Conservation (phyloP, 1,140 invertebrate species). For the Atta texana region DNA sequence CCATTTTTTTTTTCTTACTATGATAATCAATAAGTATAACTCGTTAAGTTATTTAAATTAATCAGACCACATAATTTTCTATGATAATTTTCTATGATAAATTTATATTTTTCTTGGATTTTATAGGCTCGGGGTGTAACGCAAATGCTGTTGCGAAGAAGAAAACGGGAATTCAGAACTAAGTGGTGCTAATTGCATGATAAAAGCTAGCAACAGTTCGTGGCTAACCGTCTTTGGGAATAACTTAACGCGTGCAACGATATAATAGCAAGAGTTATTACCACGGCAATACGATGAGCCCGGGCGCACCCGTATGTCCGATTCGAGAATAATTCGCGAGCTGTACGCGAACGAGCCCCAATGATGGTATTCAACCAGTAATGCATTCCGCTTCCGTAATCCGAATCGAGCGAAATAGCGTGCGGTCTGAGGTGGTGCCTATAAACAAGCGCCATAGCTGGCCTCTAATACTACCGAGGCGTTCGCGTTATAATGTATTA, state of each 20-base stretch:
- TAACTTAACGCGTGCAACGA: conserved; percentile 42
- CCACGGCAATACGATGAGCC: neutral
- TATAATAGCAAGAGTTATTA: conserved; percentile 40
- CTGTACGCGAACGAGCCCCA: conserved; percentile 3
- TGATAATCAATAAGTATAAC: no score
- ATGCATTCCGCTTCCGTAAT: conserved; percentile 74
- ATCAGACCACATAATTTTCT: no score
- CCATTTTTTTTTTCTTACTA: no score
- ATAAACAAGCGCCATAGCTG: conserved; percentile 69
- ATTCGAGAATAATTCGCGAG: conserved; percentile 47
- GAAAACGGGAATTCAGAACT: conserved; percentile 23
- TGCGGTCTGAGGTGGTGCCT: conserved; percentile 69
- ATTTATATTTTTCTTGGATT: no score
- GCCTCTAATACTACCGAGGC: conserved; percentile 66
- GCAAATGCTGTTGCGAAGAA: neutral
- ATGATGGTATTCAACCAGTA: conserved; percentile 67
- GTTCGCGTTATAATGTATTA: conserved; percentile 79
- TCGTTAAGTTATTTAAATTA: no score
- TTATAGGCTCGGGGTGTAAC: neutral
- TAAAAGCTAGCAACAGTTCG: conserved; percentile 23
- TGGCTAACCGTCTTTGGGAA: conserved; percentile 25
- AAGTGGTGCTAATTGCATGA: conserved; percentile 40
- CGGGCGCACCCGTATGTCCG: conserved; percentile 30
- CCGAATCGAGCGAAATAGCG: conserved; percentile 68
- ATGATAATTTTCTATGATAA: no score